A percentile compares a stretch with the other conserved stretches of the same genome.
Evolutionary conservation across 2,888 invertebrate species (phyloP).

Genomic region (Vesta saturnalis): DNA sequence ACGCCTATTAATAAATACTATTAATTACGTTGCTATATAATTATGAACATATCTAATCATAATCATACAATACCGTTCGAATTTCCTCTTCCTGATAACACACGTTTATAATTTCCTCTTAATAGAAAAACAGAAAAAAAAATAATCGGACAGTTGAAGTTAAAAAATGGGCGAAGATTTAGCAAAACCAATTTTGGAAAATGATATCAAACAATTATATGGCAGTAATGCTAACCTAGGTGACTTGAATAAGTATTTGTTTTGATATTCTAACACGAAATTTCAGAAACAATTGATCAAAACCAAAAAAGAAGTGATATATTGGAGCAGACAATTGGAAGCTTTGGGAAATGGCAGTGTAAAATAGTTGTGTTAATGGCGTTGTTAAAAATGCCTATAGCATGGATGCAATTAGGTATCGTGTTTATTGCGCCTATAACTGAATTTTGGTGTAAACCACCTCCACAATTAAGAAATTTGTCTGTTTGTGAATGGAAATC

Average conservation of each 20-base stretch:
- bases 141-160: no score
- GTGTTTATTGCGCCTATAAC: neutral
- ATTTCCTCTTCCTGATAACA: no score
- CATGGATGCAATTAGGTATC: neutral
- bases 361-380: neutral
- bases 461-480: neutral
- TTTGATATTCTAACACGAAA: no score
- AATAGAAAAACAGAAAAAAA: no score
- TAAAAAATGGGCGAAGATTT: neutral
- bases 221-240: neutral
- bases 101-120: no score
- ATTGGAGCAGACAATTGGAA: neutral
- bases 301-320: neutral
- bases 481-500: neutral
- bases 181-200: neutral
- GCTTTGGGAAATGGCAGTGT: conserved; percentile 1
- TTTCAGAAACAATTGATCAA: neutral
- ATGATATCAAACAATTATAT: neutral
- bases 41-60: no score
- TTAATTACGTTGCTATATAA: no score
- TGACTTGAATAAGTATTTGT: no score
- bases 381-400: neutral
- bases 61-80: no score
- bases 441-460: conserved; percentile 6
- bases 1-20: no score